Evolutionary conservation across 1,140 invertebrate species (phyloP).

Genomic region (Sinella curviseta): DNA sequence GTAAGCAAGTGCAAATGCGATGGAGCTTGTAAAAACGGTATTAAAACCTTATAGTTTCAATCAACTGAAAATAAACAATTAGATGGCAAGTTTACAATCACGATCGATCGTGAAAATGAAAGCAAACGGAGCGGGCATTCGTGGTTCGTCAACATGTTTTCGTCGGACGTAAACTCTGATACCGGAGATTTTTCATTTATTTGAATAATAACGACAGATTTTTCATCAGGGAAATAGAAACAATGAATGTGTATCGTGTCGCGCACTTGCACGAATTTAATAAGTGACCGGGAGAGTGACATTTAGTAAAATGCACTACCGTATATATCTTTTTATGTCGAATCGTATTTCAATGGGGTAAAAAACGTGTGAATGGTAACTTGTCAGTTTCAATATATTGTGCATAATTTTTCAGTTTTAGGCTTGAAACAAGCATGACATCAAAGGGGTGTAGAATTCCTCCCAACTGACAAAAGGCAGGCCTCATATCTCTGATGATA

Average conservation of each 20-base stretch:
- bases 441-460: too few species aligned
- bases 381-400: too few species aligned
- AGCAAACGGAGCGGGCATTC: background rate
- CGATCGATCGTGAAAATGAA: background rate
- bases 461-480: too few species aligned
- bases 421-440: too few species aligned
- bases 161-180: background rate
- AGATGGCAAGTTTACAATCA: background rate
- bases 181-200: background rate
- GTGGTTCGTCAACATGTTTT: background rate
- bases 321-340: too few species aligned
- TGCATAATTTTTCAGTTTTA: too few species aligned
- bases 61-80: constrained; percentile 19
- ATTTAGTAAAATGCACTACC: too few species aligned
- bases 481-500: too few species aligned
- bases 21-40: background rate
- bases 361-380: too few species aligned
- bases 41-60: constrained; percentile 6
- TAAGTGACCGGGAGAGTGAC: too few species aligned
- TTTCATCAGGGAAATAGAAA: background rate
- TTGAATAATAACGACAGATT: too few species aligned
- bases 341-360: too few species aligned
- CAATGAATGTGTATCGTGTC: background rate
- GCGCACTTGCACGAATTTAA: background rate
- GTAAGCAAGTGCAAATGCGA: background rate